Conservation (phyloP, 2,113 vertebrate species). For the Caretta caretta region DNA sequence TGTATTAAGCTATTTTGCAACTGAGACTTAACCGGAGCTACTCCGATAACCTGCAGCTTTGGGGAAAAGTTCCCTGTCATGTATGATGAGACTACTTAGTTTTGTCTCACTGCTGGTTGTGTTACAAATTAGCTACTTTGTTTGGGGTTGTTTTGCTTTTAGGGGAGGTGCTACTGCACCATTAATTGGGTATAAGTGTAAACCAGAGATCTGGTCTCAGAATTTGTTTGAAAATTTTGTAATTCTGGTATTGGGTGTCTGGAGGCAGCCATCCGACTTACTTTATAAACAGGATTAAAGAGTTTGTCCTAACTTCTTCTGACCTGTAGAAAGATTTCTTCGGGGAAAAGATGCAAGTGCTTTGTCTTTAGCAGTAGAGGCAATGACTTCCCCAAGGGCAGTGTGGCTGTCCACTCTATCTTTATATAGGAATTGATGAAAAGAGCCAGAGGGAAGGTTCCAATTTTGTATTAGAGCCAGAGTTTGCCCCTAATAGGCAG, state of each 20-base stretch:
- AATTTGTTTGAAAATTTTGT: neutral
- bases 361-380: neutral
- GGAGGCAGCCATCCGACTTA: neutral
- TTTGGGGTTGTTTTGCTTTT: neutral
- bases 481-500: too few species aligned
- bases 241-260: neutral
- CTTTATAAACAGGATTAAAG: neutral
- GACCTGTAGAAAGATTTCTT: neutral
- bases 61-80: neutral
- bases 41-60: rapidly evolving
- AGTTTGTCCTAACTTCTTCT: neutral
- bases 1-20: neutral
- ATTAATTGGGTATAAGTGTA: neutral
- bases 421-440: neutral
- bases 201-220: neutral
- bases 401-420: neutral
- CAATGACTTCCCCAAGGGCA: neutral
- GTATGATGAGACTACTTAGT: neutral
- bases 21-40: neutral
- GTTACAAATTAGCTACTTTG: neutral
- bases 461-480: rapidly evolving
- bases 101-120: neutral
- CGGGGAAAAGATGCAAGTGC: neutral
- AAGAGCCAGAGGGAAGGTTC: neutral
- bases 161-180: neutral